Conservation (phyloP, 2,113 vertebrate species). For the Eclectus roratus region DNA sequence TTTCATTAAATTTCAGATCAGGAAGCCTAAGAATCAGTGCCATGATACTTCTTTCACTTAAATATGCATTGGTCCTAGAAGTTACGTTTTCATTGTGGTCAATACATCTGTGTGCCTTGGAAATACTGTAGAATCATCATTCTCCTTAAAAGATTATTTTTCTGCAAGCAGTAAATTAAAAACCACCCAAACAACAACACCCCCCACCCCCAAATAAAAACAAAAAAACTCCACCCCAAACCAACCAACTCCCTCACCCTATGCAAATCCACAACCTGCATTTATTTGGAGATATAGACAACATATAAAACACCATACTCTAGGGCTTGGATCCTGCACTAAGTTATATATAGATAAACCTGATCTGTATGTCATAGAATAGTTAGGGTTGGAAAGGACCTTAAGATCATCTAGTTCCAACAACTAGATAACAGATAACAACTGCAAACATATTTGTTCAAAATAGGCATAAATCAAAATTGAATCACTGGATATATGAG, state of each 20-base stretch:
- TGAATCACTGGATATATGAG: neutral
- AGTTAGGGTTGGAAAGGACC: no score
- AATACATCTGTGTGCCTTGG: neutral
- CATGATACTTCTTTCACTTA: neutral
- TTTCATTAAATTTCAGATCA: neutral
- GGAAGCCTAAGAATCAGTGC: neutral
- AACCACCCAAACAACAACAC: neutral
- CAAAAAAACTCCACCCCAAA: neutral
- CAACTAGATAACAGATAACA: neutral
- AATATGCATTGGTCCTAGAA: neutral
- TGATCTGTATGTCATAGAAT: neutral
- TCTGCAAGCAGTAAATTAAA: neutral
- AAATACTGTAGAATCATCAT: neutral
- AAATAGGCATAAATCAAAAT: neutral
- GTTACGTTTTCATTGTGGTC: neutral
- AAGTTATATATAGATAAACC: neutral
- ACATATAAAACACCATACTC: neutral
- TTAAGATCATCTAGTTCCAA: no score
- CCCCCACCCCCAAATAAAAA: neutral
- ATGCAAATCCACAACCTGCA: neutral
- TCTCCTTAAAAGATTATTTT: neutral
- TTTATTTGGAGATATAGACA: neutral
- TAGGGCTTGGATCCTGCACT: neutral
- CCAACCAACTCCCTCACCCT: neutral
- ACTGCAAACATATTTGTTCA: neutral